phyloP scores from a whole-genome alignment of 2,797 vertebrate genomes.

The Calcarius lapponicus region DNA sequence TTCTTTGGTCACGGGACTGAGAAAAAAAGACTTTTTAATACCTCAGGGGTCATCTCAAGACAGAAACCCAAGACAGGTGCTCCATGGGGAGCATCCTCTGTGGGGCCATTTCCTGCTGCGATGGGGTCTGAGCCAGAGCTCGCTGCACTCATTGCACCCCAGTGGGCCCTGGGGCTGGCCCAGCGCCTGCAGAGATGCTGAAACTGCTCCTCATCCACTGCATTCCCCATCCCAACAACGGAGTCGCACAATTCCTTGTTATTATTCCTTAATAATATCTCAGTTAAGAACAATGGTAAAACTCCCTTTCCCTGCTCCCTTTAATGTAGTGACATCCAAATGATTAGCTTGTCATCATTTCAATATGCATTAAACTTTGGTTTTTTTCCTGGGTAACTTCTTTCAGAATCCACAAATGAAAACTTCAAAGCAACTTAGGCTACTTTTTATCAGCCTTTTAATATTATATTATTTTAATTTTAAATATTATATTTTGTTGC shows the following conservation, averaged over 20 bases:
- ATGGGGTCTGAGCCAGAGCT: not conserved
- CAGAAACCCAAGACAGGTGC: not conserved
- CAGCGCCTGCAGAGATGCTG: not conserved
- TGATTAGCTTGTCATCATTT: not conserved
- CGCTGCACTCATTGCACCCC: not conserved
- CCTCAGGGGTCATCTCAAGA: too few relatives aligned
- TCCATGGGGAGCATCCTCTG: not conserved
- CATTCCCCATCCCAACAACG: not conserved
- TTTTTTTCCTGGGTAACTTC: not conserved
- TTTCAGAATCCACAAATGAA: not conserved
- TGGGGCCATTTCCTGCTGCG: not conserved
- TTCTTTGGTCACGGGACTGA: too few relatives aligned
- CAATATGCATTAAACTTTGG: not conserved
- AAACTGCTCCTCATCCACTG: not conserved
- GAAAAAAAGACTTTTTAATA: too few relatives aligned
- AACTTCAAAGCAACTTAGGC: not conserved
- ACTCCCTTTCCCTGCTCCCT: not conserved
- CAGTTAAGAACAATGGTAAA: slow-evolving; percentile 12
- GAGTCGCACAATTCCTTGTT: not conserved
- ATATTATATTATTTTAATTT: not conserved
- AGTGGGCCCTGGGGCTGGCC: not conserved
- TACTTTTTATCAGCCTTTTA: not conserved
- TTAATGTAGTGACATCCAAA: not conserved
- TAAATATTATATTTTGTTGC: not conserved
- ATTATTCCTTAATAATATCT: not conserved